These are phyloP conservation scores for Phalloptychus januarius DNA, from an alignment of 2,797 vertebrate species.

Conservation along the genomic window DNA sequence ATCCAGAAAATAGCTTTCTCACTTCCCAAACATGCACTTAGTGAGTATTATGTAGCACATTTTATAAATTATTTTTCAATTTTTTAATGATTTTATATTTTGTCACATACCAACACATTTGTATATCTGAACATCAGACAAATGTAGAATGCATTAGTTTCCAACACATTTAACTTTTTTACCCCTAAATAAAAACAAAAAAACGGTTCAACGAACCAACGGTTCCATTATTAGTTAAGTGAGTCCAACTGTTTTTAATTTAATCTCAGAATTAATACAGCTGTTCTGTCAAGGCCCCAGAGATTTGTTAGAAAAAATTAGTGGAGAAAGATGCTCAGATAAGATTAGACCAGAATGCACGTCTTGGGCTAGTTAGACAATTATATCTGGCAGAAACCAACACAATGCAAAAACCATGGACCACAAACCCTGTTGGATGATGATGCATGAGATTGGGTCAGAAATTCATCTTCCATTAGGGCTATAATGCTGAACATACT, in stretches of 20 bases:
- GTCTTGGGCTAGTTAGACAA: not conserved
- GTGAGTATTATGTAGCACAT: not conserved
- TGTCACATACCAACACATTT: not conserved
- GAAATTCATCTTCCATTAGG: not conserved
- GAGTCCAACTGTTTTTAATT: not conserved
- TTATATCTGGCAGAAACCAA: not conserved
- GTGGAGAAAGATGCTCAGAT: not conserved
- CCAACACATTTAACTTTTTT: not conserved
- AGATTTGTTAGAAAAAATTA: not conserved
- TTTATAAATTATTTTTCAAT: not conserved
- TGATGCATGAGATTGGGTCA: not conserved
- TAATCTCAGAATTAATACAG: not conserved
- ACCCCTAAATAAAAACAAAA: not conserved
- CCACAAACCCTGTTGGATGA: not conserved
- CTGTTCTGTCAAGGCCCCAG: not conserved
- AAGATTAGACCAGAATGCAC: not conserved
- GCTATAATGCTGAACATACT: not conserved
- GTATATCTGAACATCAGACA: not conserved
- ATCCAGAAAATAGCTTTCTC: not conserved
- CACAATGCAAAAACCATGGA: not conserved
- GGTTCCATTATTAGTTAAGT: not conserved
- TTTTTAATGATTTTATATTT: not conserved
- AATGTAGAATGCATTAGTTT: not conserved
- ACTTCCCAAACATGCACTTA: not conserved
- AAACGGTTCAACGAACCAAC: not conserved